phyloP scores from a whole-genome alignment of 2,888 invertebrate genomes.

The Ectobius pallidus region DNA sequence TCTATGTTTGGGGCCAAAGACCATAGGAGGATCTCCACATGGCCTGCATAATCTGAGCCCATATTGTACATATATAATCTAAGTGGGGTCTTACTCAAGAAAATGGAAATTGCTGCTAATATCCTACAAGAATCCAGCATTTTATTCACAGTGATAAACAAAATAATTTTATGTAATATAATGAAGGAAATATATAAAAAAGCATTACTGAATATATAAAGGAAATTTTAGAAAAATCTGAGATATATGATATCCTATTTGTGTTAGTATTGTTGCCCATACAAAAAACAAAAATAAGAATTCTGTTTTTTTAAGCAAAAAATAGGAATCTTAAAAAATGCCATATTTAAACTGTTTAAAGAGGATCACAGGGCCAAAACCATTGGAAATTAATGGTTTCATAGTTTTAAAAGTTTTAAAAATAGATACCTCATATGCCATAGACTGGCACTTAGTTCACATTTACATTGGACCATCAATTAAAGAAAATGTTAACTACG shows the following conservation, averaged over 20 bases:
- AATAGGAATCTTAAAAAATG: too few species aligned
- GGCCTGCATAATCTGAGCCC: conserved; percentile 14
- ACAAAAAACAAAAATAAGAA: background rate
- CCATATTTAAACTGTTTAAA: conserved; percentile 3
- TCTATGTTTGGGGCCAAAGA: conserved; percentile 30
- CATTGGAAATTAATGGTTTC: conserved; percentile 13
- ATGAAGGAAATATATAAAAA: conserved; percentile 4
- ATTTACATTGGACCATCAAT: background rate
- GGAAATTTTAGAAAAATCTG: conserved; percentile 1
- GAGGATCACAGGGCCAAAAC: conserved; percentile 24
- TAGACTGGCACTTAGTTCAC: background rate
- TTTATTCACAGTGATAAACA: conserved; percentile 13
- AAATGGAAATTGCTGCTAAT: background rate
- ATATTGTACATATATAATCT: conserved; percentile 18
- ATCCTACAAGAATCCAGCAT: background rate
- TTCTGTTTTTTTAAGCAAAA: conserved; percentile 16
- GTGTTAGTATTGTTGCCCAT: conserved; percentile 13
- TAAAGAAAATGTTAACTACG: background rate
- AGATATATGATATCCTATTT: background rate
- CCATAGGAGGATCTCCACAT: background rate
- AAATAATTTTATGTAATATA: conserved; percentile 9
- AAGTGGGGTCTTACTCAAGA: background rate
- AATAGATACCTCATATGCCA: background rate
- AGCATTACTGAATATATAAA: background rate
- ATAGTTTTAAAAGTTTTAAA: conserved; percentile 19